phyloP scores from a whole-genome alignment of 2,113 vertebrate genomes.

The Xenopus borealis region DNA sequence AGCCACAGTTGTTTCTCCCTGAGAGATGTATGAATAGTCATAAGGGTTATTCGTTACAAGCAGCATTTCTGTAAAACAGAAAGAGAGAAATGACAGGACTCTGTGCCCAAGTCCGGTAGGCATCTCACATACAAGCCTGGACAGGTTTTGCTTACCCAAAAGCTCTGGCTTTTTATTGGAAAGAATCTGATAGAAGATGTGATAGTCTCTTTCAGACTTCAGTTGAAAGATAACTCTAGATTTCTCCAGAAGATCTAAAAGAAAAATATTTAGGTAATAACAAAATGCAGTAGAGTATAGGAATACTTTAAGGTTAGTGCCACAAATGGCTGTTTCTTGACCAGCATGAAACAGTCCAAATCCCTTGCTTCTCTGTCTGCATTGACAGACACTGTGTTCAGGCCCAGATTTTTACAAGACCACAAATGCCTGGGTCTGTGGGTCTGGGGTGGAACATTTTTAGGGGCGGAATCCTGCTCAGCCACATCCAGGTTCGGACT shows the following conservation, averaged over 20 bases:
- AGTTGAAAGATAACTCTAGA: slow-evolving; percentile 67
- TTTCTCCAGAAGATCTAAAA: slow-evolving; percentile 63
- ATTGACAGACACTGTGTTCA: too few species aligned
- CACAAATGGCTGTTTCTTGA: neutral
- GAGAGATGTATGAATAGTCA: slow-evolving; percentile 73
- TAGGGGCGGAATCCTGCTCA: too few species aligned
- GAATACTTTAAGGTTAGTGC: neutral
- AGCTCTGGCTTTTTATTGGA: slow-evolving; percentile 68
- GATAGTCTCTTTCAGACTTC: slow-evolving; percentile 63
- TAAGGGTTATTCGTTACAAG: slow-evolving; percentile 75
- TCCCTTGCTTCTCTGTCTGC: too few species aligned
- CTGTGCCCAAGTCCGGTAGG: neutral
- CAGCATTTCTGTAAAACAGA: slow-evolving; percentile 63
- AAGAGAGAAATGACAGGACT: neutral
- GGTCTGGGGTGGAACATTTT: too few species aligned
- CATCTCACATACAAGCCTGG: neutral
- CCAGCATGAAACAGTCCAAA: neutral
- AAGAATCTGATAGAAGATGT: slow-evolving; percentile 68
- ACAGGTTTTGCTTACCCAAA: slow-evolving; percentile 56
- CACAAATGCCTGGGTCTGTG: too few species aligned
- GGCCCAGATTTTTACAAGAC: too few species aligned
- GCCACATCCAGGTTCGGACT: too few species aligned
- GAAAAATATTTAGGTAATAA: slow-evolving; percentile 5
- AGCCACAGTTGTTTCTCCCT: slow-evolving; percentile 72
- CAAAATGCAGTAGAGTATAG: neutral